phyloP scores from a whole-genome alignment of 2,888 invertebrate species.

The Morpho achilles region DNA sequence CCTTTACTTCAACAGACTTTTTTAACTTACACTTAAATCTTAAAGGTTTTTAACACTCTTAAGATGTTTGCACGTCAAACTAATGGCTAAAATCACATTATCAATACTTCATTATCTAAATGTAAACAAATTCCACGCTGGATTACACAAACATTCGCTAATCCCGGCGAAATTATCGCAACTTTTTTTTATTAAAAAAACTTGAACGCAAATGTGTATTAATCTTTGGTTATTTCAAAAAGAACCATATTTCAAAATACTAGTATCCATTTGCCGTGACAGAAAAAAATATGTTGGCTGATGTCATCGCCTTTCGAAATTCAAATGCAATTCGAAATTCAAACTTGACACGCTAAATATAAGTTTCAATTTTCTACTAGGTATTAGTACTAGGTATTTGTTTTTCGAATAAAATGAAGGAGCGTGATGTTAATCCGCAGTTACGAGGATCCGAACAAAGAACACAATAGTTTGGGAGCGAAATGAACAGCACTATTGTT shows the following conservation, averaged over 20 bases:
- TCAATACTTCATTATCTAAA: slow-evolving; percentile 21
- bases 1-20: no score
- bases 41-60: no score
- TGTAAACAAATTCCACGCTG: slow-evolving; percentile 29
- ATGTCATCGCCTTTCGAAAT: slow-evolving; percentile 8
- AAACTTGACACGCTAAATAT: slow-evolving; percentile 11
- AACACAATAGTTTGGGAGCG: slow-evolving; percentile 37
- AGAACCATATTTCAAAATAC: no score
- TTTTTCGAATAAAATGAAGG: slow-evolving; percentile 30
- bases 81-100: slow-evolving; percentile 15
- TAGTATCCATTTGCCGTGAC: not conserved
- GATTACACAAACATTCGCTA: slow-evolving; percentile 26
- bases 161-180: slow-evolving; percentile 21
- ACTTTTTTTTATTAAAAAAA: slow-evolving; percentile 18
- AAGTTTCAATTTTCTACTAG: slow-evolving; percentile 23
- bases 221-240: slow-evolving; percentile 12
- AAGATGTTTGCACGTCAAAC: slow-evolving; percentile 11
- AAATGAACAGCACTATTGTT: slow-evolving; percentile 53
- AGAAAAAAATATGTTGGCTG: not conserved
- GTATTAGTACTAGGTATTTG: slow-evolving; percentile 3
- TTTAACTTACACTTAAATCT: no score
- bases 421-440: slow-evolving; percentile 64
- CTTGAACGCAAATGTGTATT: slow-evolving; percentile 24
- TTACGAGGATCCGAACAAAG: slow-evolving; percentile 54
- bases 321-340: slow-evolving; percentile 7